These are phyloP conservation scores for Ascidia mentula DNA, from an alignment of 23 tunicate genomes.

Conservation along the genomic window DNA sequence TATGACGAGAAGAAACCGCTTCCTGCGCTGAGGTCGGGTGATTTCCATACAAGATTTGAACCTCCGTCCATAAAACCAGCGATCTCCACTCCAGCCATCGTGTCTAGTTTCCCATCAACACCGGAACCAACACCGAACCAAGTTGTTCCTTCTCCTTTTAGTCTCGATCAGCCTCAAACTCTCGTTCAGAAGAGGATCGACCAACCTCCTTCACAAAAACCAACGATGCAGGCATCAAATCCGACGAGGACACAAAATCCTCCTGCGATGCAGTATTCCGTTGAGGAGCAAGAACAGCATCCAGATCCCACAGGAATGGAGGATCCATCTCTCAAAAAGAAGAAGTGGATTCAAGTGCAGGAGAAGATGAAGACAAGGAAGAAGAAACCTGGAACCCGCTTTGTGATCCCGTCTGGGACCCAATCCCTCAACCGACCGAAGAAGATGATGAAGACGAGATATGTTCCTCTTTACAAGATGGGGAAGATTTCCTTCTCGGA, in stretches of 20 bases:
- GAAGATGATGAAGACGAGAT: conserved; percentile 15
- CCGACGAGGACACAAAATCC: too few relatives aligned
- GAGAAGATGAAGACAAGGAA: not conserved
- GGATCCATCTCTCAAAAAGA: not conserved
- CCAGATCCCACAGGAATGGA: not conserved
- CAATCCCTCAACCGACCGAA: conserved; percentile 46
- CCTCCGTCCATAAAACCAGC: not conserved
- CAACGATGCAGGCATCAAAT: too few relatives aligned
- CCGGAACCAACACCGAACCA: not conserved
- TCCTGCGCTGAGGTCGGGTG: not conserved
- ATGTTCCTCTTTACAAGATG: conserved; percentile 20
- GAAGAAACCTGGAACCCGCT: not conserved
- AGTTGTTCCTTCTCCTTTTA: too few relatives aligned
- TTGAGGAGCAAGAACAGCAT: too few relatives aligned
- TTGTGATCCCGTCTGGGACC: conserved; percentile 33
- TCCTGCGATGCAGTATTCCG: not conserved
- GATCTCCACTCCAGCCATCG: not conserved
- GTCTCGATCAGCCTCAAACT: too few relatives aligned
- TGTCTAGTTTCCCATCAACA: not conserved
- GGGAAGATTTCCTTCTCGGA: conserved; percentile 39
- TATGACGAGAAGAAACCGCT: not conserved
- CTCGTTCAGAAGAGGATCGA: too few relatives aligned
- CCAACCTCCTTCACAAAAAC: not conserved
- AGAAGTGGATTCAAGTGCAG: not conserved
- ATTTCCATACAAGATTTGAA: too few relatives aligned